Percentiles rank a stretch among this genome's conserved stretches.
Evolutionary conservation across 23 tunicate species (phyloP).

Genomic region (Aplidium turbinatum): DNA sequence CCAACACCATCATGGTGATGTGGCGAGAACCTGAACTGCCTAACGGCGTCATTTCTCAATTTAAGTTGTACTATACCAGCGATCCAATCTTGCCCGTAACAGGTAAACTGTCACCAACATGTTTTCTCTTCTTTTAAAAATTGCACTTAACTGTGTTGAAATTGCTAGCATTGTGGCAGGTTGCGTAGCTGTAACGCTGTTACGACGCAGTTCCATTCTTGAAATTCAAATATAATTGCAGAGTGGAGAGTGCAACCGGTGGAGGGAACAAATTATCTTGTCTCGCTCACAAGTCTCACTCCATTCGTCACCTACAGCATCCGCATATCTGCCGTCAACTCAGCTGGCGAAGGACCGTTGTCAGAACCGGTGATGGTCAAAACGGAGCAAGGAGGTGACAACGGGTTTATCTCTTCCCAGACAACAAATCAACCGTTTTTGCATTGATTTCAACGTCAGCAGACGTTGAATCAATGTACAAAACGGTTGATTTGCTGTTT

Average conservation of each 20-base stretch:
- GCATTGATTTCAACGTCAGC: no score
- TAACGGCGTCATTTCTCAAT: constrained; percentile 60
- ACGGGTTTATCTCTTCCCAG: not conserved
- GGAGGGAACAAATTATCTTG: not conserved
- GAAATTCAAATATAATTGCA: no score
- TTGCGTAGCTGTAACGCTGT: no score
- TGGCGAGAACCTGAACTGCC: constrained; percentile 55
- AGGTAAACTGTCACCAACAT: no score
- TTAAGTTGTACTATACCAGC: constrained; percentile 75
- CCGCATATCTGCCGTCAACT: constrained; percentile 61
- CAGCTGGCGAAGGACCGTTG: constrained; percentile 69
- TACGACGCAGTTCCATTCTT: no score
- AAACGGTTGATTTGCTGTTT: not conserved
- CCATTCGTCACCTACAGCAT: constrained; percentile 51
- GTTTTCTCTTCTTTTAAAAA: no score
- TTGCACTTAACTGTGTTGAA: no score
- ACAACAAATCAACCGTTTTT: no score
- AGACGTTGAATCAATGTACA: no score
- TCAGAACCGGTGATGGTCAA: constrained; percentile 43
- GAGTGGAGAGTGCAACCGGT: constrained; percentile 38
- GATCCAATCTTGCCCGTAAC: constrained; percentile 31
- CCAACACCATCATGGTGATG: constrained; percentile 57
- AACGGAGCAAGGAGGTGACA: constrained; percentile 64
- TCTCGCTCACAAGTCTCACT: constrained; percentile 33
- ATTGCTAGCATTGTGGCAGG: no score